Evolutionary conservation across 2,888 invertebrate genomes (phyloP), one percentile per base, ranked within the genome.

Genomic region (Cryptus viduatorius): DNA sequence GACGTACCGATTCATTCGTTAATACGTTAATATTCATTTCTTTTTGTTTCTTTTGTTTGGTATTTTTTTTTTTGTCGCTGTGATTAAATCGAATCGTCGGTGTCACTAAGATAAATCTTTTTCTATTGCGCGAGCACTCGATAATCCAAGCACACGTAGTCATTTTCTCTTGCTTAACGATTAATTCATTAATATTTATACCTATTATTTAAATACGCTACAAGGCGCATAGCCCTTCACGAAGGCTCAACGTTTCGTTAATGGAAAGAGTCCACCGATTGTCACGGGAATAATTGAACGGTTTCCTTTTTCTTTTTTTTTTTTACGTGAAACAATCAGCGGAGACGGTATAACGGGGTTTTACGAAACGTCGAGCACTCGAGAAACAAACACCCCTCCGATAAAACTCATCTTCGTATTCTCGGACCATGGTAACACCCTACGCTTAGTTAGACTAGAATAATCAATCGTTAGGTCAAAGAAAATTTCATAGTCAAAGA

Each of bases 1-100:
- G 48, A 77, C 56, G 42, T 75, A 64, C 61, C 46, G 50, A 61
- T 61, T 61, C 61, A 29, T 61, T 14, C 76, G 46, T 46, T 48
- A 79, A 44, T 69, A 67, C 59, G 64, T n/a, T n/a, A n/a, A n/a
- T 19, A 78, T 37, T 37, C 37, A 64, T 56, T n/a, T 10, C 19
- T 78, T 64, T 59, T 12, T 69, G 42, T 16, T 56, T 68, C 24
- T 24, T 24, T 24, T 24, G 24, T 24, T 24, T 24, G 24, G 24
- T 56, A 1, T 56, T 44, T 29, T 61, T 12, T 14, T 50, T 59
- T 24, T 56, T 46, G 61, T 68, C 83, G 88, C 89, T 89, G 89
- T 87, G 89, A 90, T 91, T 89, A 89, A 90, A 90, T 90, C 85
- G 83, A 89, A 88, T 87, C 88, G 86, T 87, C 86, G 67, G 79